A percentile compares a stretch with the other conserved stretches of the same genome.
phyloP scores from a whole-genome alignment of 1,140 invertebrate species.

The Drosophila punjabiensis region DNA sequence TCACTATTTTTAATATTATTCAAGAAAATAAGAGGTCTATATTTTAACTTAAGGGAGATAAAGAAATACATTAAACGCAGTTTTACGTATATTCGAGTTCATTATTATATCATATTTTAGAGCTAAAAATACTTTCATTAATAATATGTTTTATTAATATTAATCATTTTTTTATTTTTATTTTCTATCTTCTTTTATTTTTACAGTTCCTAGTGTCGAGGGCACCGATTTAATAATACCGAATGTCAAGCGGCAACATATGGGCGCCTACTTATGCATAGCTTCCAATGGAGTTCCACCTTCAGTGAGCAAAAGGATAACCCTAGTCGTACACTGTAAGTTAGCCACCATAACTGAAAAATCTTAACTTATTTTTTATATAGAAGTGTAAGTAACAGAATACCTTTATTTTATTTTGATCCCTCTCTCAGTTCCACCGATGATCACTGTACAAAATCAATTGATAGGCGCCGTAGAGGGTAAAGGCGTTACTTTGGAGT shows the following conservation, averaged over 20 bases:
- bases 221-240: conserved; percentile 92
- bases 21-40: too few relatives aligned
- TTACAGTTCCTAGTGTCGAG: conserved; percentile 89
- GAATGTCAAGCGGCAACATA: conserved; percentile 93
- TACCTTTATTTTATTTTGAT: background rate
- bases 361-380: background rate
- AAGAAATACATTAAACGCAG: too few relatives aligned
- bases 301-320: conserved; percentile 94
- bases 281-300: conserved; percentile 95
- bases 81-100: too few relatives aligned
- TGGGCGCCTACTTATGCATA: conserved; percentile 95
- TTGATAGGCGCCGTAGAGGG: conserved; percentile 91
- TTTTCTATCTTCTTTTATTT: background rate
- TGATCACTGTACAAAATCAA: conserved; percentile 93
- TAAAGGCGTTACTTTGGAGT: conserved; percentile 91
- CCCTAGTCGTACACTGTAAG: conserved; percentile 95
- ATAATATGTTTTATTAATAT: too few relatives aligned
- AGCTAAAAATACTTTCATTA: too few relatives aligned
- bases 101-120: too few relatives aligned
- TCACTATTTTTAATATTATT: background rate
- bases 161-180: too few relatives aligned
- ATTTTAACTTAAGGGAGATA: too few relatives aligned
- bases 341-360: background rate
- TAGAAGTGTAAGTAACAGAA: background rate
- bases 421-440: conserved; percentile 90